Evolutionary conservation across 2,113 vertebrate genomes (phyloP).

Genomic region (Thunnus maccoyii): DNA sequence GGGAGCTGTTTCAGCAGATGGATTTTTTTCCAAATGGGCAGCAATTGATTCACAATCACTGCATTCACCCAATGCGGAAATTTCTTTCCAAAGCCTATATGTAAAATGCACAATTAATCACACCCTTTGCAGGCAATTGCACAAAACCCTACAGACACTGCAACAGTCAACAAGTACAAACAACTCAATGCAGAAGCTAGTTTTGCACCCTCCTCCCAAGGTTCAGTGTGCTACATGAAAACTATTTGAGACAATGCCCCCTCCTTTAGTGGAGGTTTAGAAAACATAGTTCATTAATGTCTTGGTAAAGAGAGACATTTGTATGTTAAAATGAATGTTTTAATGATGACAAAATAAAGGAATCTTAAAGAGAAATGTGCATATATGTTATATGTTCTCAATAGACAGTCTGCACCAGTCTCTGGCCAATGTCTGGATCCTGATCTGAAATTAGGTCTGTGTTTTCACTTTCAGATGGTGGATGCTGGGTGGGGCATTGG

Average conservation of each 20-base stretch:
- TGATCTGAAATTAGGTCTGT: conserved; percentile 45
- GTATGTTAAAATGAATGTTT: conserved; percentile 24
- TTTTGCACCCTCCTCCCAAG: neutral
- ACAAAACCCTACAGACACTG: neutral
- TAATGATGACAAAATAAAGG: neutral
- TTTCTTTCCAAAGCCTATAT: too few relatives aligned
- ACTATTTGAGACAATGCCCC: neutral
- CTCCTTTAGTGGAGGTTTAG: neutral
- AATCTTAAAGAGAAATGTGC: neutral
- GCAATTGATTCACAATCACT: neutral
- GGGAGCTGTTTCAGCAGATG: neutral
- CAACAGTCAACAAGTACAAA: neutral
- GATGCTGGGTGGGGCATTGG: conserved; percentile 37
- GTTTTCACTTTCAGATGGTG: conserved; percentile 38
- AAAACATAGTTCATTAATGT: conserved; percentile 33
- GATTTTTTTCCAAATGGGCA: neutral
- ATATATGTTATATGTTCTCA: neutral
- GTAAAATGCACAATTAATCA: too few relatives aligned
- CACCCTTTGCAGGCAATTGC: too few relatives aligned
- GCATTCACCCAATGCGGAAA: neutral
- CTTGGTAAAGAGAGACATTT: conserved; percentile 26
- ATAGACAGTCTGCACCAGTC: neutral
- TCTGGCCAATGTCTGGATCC: neutral
- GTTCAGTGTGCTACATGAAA: neutral
- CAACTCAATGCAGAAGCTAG: neutral